Percentiles rank a stretch among this genome's conserved stretches.
phyloP scores from a whole-genome alignment of 2,797 vertebrate genomes.

The Basileuterus tristriatus region DNA sequence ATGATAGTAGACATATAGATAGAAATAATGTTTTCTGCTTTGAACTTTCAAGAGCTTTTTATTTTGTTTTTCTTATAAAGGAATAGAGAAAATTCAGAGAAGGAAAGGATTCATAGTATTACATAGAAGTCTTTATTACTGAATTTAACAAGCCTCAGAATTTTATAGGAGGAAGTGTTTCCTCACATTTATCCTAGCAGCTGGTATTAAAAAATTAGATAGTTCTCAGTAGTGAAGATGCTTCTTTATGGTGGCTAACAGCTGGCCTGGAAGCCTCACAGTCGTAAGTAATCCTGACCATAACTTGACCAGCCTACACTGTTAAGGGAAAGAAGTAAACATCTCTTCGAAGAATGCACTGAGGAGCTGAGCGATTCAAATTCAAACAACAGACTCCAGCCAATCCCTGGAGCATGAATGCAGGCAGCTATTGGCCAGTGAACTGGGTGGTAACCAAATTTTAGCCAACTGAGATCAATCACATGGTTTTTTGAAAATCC shows the following conservation, averaged over 20 bases:
- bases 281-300: neutral
- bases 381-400: neutral
- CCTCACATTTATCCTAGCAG: neutral
- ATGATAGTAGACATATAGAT: neutral
- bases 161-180: neutral
- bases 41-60: neutral
- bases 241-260: neutral
- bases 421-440: neutral
- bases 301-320: neutral
- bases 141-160: neutral
- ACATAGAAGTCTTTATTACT: neutral
- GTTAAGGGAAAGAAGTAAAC: neutral
- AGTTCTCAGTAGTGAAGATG: neutral
- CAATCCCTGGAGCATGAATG: neutral
- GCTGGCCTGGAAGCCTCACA: neutral
- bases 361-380: neutral
- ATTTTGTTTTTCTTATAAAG: neutral
- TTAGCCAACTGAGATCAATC: neutral
- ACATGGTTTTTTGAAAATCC: neutral
- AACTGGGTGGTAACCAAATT: neutral
- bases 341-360: neutral
- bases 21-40: neutral
- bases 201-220: neutral
- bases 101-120: neutral
- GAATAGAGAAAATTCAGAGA: neutral